Percentiles rank a stretch among this genome's conserved stretches.
phyloP scores from a whole-genome alignment of 2,888 invertebrate species.

The Chloromyia formosa region DNA sequence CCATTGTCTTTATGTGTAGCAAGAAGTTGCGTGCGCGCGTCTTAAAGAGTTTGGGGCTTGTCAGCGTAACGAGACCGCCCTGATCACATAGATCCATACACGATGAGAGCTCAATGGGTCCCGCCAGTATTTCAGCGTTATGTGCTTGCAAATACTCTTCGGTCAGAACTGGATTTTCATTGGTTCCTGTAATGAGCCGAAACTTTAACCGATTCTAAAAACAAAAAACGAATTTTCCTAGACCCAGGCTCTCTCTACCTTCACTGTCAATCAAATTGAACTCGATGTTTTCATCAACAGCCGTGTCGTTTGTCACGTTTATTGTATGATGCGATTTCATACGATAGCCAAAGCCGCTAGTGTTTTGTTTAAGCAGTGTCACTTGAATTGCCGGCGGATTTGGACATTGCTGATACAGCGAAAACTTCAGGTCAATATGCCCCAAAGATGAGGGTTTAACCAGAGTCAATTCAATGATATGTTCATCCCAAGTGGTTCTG shows the following conservation, averaged over 20 bases:
- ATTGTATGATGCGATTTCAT: constrained; percentile 63
- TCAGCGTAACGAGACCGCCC: constrained; percentile 84
- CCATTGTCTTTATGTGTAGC: constrained; percentile 77
- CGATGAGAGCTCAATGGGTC: constrained; percentile 83
- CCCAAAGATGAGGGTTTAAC: constrained; percentile 82
- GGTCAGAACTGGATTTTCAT: constrained; percentile 79
- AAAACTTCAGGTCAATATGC: constrained; percentile 90
- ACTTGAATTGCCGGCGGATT: constrained; percentile 83
- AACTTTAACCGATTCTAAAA: constrained; percentile 46
- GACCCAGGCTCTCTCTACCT: constrained; percentile 46
- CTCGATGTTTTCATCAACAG: constrained; percentile 61
- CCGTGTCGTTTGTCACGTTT: constrained; percentile 65
- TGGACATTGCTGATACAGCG: constrained; percentile 79
- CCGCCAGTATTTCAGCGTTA: constrained; percentile 90
- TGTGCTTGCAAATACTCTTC: constrained; percentile 86
- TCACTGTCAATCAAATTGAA: constrained; percentile 56
- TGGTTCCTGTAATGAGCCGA: constrained; percentile 55
- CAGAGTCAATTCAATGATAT: constrained; percentile 87
- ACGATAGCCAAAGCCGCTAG: constrained; percentile 72
- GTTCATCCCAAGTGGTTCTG: constrained; percentile 90
- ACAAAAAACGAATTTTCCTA: too few species aligned
- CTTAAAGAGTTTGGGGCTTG: constrained; percentile 84
- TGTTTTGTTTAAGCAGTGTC: constrained; percentile 74
- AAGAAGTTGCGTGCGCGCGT: constrained; percentile 81
- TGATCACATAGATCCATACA: constrained; percentile 87